Conservation (phyloP, 2,797 vertebrate genomes). For the Notamacropus eugenii region DNA sequence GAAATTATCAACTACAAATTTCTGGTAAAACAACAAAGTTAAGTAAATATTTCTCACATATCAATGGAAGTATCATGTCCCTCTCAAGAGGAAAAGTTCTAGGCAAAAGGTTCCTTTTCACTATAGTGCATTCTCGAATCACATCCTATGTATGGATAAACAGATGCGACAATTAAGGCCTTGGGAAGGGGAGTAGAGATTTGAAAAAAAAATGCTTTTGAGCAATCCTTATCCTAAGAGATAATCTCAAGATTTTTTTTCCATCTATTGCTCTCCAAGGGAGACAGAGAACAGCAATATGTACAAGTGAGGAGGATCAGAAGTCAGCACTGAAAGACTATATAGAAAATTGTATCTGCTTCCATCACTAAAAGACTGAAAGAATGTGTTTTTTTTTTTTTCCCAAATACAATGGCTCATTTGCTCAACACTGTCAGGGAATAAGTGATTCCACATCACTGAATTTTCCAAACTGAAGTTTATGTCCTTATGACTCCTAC, state of each 20-base stretch:
- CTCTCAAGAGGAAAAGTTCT: neutral
- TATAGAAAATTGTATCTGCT: neutral
- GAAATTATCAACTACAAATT: neutral
- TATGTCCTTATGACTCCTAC: neutral
- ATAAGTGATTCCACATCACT: neutral
- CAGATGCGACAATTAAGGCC: neutral
- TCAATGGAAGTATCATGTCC: neutral
- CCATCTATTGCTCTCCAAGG: neutral
- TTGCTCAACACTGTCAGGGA: constrained; percentile 1
- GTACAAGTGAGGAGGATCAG: neutral
- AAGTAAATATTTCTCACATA: neutral
- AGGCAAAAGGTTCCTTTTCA: neutral
- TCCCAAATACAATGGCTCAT: neutral
- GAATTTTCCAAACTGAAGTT: constrained; percentile 2
- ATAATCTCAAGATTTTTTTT: neutral
- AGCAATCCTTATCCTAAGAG: neutral
- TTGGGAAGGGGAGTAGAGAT: neutral
- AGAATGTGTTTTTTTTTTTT: neutral
- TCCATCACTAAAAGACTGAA: neutral
- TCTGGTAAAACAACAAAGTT: neutral
- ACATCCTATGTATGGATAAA: neutral
- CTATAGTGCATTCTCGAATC: neutral
- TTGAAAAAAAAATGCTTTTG: neutral
- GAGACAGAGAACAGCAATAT: neutral
- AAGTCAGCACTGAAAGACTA: neutral